Conservation (phyloP, 2,888 invertebrate species). For the Dryococelus australis region DNA sequence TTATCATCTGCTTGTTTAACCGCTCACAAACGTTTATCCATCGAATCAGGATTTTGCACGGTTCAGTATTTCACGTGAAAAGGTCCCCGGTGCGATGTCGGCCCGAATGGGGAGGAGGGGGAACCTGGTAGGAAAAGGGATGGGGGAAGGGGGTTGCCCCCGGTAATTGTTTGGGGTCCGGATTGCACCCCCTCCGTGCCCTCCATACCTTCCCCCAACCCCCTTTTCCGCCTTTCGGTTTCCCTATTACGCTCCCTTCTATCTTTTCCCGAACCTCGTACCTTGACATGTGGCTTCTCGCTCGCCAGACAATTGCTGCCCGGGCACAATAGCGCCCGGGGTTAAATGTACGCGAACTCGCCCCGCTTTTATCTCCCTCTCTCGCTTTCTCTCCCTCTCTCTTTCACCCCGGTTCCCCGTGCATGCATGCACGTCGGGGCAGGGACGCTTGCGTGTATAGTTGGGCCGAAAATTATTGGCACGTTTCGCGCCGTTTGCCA, state of each 20-base stretch:
- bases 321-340: background rate
- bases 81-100: constrained; percentile 17
- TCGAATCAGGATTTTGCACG: constrained; percentile 35
- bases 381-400: too few relatives aligned
- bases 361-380: background rate
- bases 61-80: constrained; percentile 23
- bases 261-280: constrained; percentile 8
- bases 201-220: background rate
- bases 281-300: constrained; percentile 16
- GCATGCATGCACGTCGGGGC: background rate
- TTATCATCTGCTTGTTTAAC: constrained; percentile 40
- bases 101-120: background rate
- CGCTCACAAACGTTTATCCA: constrained; percentile 40
- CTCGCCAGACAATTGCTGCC: constrained; percentile 1
- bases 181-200: background rate
- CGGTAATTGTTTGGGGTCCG: constrained; percentile 20
- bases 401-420: background rate
- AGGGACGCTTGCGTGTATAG: background rate
- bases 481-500: background rate
- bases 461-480: background rate
- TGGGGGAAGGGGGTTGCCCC: background rate
- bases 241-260: constrained; percentile 4
- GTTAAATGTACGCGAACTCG: background rate
- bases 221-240: background rate
- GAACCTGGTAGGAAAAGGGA: background rate